Evolutionary conservation across 1,140 invertebrate species (phyloP).

Genomic region (Lepidurus arcticus): DNA sequence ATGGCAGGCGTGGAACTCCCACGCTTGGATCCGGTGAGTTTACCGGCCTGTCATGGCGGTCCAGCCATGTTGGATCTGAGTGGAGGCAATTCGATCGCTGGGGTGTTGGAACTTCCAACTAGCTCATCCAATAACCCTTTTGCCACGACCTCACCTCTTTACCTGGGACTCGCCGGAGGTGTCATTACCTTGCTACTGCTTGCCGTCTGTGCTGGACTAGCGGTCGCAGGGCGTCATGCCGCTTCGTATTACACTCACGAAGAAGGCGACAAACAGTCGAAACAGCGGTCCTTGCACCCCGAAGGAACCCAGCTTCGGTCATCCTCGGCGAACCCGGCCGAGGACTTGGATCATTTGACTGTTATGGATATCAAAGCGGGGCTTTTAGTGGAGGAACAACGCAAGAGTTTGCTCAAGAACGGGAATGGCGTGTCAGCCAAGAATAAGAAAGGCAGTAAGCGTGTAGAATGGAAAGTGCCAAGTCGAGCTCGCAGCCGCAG

Average conservation of each 20-base stretch:
- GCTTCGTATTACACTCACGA: constrained; percentile 68
- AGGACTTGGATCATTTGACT: not conserved
- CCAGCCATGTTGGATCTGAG: constrained; percentile 24
- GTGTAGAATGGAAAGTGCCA: constrained; percentile 18
- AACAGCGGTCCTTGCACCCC: constrained; percentile 31
- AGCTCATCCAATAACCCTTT: constrained; percentile 20
- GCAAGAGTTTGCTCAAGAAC: constrained; percentile 2
- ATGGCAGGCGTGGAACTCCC: constrained; percentile 49
- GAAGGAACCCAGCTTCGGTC: constrained; percentile 11
- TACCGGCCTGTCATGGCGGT: constrained; percentile 38
- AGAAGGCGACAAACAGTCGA: constrained; percentile 42
- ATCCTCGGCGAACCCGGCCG: not conserved
- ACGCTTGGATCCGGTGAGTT: constrained; percentile 46
- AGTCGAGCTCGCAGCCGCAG: not conserved
- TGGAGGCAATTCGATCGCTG: constrained; percentile 23
- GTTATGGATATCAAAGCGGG: constrained; percentile 2
- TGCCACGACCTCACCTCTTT: constrained; percentile 27
- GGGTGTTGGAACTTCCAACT: constrained; percentile 22
- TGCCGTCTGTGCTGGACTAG: constrained; percentile 41
- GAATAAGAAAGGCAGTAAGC: not conserved
- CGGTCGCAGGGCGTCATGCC: constrained; percentile 53
- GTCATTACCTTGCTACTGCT: constrained; percentile 43
- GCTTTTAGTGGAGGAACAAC: not conserved
- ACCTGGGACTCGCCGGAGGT: constrained; percentile 42
- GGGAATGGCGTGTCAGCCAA: not conserved